Evolutionary conservation across 2,797 vertebrate genomes (phyloP), one percentile per base, ranked within the genome.

Genomic region (Eulemur rubriventer): DNA sequence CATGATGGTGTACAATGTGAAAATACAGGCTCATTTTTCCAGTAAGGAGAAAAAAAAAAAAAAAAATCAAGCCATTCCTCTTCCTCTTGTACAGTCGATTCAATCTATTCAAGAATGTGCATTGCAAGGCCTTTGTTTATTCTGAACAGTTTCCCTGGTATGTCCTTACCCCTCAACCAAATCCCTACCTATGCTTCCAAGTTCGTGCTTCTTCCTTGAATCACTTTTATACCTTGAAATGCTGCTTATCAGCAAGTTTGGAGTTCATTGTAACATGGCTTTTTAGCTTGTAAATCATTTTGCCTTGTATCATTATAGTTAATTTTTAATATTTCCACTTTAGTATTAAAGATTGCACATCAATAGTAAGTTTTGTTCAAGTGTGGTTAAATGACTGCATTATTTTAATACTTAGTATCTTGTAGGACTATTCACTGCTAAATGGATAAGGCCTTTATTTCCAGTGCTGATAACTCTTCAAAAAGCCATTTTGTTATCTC

Each of bases 131-230:
- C 0, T 75, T 82, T 86, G 7, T 76, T 86, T 48, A 78, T n/a
- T 8, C 0, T 59, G 38, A 1, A 35, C 11, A 38, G 1, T 81
- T 88, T 20, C 1, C 13, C 35, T 22, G 4, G 2, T 33, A 46
- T 65, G 7, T 8, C 7, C 24, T 88, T 81, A 80, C 1, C 12
- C 6, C 79, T 72, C 72, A 72, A 8, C n/a, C 0, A 80, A 88
- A 48, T 57, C 7, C 7, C 12, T 41, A 14, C 16, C 50, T 84
- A 4, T 65, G n/a, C 57, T 75, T 94, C 22, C 55, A 70, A 70
- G 50, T 89, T 96, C 14, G 4, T 52, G 9, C 70, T 79, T 92
- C n/a, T 43, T 95, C 18, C 59, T 87, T 41, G n/a, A 90, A 86
- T 86, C 30, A 91, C 11, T 33, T 69, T 63, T 75, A 89, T 83